A percentile compares a stretch with the other conserved stretches of the same genome.
These are phyloP conservation scores for Euclidia mi DNA, from an alignment of 2,888 invertebrate species.

Conservation along the genomic window DNA sequence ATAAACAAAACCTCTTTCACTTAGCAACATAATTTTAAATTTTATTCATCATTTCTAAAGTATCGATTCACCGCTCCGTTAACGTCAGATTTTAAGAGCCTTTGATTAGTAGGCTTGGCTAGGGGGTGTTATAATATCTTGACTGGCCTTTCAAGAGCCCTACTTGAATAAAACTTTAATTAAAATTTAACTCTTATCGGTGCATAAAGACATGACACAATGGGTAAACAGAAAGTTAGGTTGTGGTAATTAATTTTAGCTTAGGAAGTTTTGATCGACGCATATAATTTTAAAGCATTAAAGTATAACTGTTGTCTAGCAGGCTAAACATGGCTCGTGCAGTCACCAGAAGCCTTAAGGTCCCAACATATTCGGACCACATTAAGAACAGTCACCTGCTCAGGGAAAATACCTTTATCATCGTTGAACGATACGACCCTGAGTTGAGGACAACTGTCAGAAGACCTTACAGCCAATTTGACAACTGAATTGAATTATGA, in stretches of 20 bases:
- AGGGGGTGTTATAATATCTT: slow-evolving; percentile 33
- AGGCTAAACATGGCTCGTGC: too few relatives aligned
- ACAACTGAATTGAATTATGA: too few relatives aligned
- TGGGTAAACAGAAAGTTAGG: slow-evolving; percentile 21
- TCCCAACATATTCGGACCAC: too few relatives aligned
- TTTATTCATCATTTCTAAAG: slow-evolving; percentile 7
- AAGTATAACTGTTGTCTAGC: too few relatives aligned
- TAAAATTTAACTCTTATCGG: slow-evolving; percentile 56
- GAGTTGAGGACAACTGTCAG: too few relatives aligned
- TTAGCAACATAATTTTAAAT: slow-evolving; percentile 9
- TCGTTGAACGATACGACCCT: too few relatives aligned
- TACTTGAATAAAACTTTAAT: slow-evolving; percentile 53
- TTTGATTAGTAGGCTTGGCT: slow-evolving; percentile 39
- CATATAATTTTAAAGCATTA: background rate
- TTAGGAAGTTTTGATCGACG: background rate
- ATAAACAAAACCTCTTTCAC: slow-evolving; percentile 10
- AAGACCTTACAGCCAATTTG: too few relatives aligned
- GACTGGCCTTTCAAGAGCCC: slow-evolving; percentile 30
- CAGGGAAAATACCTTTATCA: too few relatives aligned
- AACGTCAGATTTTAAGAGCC: slow-evolving; percentile 14
- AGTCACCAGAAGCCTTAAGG: too few relatives aligned
- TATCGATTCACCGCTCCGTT: slow-evolving; percentile 31
- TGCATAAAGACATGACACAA: slow-evolving; percentile 27
- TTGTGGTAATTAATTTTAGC: background rate
- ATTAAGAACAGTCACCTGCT: too few relatives aligned